These are phyloP conservation scores for Neodiprion fabricii DNA, from an alignment of 1,140 invertebrate genomes.

Conservation along the genomic window DNA sequence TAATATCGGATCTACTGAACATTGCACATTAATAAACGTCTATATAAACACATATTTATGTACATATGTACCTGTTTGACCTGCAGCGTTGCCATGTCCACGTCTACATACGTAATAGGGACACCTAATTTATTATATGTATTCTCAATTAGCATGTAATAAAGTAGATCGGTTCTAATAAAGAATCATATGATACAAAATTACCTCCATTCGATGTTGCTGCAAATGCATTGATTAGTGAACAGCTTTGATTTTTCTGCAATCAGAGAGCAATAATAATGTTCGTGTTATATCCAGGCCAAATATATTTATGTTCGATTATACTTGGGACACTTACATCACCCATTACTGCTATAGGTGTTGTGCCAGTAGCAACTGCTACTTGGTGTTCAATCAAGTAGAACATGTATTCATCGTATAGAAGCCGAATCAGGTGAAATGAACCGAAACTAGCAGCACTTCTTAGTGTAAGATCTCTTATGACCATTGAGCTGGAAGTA, in stretches of 20 bases:
- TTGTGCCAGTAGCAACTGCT: slow-evolving; percentile 86
- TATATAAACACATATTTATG: neutral
- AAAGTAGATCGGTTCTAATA: slow-evolving; percentile 8
- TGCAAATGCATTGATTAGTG: slow-evolving; percentile 53
- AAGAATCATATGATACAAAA: slow-evolving; percentile 14
- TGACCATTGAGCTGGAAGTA: slow-evolving; percentile 89
- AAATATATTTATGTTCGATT: too few species aligned
- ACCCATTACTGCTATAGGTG: slow-evolving; percentile 94
- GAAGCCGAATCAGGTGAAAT: slow-evolving; percentile 95
- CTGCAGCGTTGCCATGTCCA: slow-evolving; percentile 4
- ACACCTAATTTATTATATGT: neutral
- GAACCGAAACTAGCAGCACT: slow-evolving; percentile 98
- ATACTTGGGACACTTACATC: slow-evolving; percentile 63
- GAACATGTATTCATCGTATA: slow-evolving; percentile 99
- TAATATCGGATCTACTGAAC: neutral
- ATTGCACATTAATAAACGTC: neutral
- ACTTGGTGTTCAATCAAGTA: slow-evolving; percentile 98
- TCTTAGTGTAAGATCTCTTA: slow-evolving; percentile 91
- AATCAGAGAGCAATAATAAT: slow-evolving; percentile 27
- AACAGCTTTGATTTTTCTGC: slow-evolving; percentile 57
- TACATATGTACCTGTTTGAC: slow-evolving; percentile 2
- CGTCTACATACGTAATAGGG: slow-evolving; percentile 4
- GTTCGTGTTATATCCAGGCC: neutral
- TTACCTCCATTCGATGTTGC: slow-evolving; percentile 54
- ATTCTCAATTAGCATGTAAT: slow-evolving; percentile 6